phyloP scores from a whole-genome alignment of 2,888 invertebrate species.

The Argyra leucocephala region DNA sequence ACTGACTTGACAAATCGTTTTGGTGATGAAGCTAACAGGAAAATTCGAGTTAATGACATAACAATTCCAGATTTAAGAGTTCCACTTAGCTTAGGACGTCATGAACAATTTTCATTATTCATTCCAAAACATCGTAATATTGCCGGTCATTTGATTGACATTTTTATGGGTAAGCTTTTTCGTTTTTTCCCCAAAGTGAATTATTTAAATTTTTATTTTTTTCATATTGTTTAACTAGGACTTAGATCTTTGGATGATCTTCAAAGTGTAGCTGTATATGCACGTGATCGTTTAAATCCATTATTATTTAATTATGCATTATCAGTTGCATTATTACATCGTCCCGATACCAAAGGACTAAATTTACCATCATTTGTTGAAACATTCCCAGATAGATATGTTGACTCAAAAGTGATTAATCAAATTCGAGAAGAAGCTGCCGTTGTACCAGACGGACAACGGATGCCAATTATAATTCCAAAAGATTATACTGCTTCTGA shows the following conservation, averaged over 20 bases:
- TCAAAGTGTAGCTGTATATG: conserved; percentile 55
- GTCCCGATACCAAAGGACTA: conserved; percentile 51
- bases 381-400: conserved; percentile 56
- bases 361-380: conserved; percentile 54
- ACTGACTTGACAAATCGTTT: conserved; percentile 48
- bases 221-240: no score
- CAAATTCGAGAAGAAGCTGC: conserved; percentile 50
- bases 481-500: conserved; percentile 66
- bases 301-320: conserved; percentile 70
- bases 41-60: conserved; percentile 49
- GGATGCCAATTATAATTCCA: conserved; percentile 54
- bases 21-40: conserved; percentile 42
- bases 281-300: conserved; percentile 66
- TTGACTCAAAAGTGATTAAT: conserved; percentile 52
- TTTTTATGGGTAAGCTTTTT: conserved; percentile 41
- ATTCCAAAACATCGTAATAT: conserved; percentile 53
- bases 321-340: conserved; percentile 65
- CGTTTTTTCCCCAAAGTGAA: background rate
- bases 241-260: conserved; percentile 63
- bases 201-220: conserved; percentile 20
- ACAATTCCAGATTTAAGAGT: conserved; percentile 51
- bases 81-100: conserved; percentile 50
- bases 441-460: conserved; percentile 51
- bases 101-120: conserved; percentile 57
- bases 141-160: conserved; percentile 53